Evolutionary conservation across 2,797 vertebrate species (phyloP), one percentile per base, ranked within the genome.

Genomic region (Pampus argenteus): DNA sequence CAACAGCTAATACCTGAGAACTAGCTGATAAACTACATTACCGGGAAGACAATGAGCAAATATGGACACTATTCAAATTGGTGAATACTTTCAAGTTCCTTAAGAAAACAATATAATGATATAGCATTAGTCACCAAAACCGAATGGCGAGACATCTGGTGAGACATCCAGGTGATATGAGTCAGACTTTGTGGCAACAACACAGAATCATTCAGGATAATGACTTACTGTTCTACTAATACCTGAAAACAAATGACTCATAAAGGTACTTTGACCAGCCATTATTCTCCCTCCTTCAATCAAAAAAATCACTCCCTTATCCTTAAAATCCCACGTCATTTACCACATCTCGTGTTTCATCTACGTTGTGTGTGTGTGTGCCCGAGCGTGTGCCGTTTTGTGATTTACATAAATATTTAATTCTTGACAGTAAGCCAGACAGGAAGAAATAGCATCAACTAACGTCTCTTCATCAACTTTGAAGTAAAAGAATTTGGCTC

Each of bases 81-180:
- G 52, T 28, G 42, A 72, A 59, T 22, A 26, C 52, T 65, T 66
- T 71, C 18, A 67, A 45, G 51, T 31, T 61, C 31, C 3, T 28
- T 4, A 25, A 18, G 6, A 20, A 70, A 77, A 72, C 72, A 62
- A 69, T 9, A 10, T 18, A 69, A 48, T 59, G 44, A 81, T 29
- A 48, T 8, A 14, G 13, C 15, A 20, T 88, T 79, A 86, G 80
- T 88, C 85, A 88, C 15, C 2, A 36, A 7, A 9, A 7, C 7
- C 9, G n/a, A 81, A 68, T 9, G 9, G 36, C 7, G 0, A 55
- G 0, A 6, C 42, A 79, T 76, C 76, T 62, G 42, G 78, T 87
- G 71, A n/a, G n/a, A n/a, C 55, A 76, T 86, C 79, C 82, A 82
- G 70, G 82, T 81, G 40, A 13, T 1, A 3, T 90, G 86, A 92